phyloP scores from a whole-genome alignment of 2,113 vertebrate species.

The Eurypyga helias region DNA sequence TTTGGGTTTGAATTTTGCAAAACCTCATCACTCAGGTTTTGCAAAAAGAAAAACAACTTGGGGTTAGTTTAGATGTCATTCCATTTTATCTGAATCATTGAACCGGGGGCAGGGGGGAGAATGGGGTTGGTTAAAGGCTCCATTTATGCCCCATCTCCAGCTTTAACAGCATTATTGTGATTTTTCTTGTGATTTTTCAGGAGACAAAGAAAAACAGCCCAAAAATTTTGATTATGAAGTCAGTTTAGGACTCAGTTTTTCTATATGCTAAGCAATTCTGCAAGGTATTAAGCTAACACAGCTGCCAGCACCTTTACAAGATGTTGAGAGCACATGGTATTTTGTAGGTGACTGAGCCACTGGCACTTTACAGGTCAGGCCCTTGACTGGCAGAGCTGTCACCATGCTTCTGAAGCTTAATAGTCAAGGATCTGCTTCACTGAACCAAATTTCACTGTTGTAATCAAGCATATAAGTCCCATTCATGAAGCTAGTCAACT shows the following conservation, averaged over 20 bases:
- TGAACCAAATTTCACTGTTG: background rate
- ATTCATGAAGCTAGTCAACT: background rate
- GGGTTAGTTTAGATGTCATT: slow-evolving; percentile 14
- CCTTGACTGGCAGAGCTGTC: background rate
- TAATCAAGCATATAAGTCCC: background rate
- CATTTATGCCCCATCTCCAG: background rate
- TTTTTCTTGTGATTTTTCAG: background rate
- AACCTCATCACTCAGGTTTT: slow-evolving; percentile 65
- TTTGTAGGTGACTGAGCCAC: background rate
- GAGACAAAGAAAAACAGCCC: background rate
- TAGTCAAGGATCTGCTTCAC: background rate
- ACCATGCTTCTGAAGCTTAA: background rate
- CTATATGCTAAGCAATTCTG: background rate
- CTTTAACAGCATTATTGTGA: background rate
- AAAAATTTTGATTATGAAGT: background rate
- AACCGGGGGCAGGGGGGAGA: background rate
- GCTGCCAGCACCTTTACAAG: background rate
- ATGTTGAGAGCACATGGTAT: background rate
- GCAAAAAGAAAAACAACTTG: slow-evolving; percentile 47
- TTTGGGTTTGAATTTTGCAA: slow-evolving; percentile 49
- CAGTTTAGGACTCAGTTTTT: background rate
- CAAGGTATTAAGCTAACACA: background rate
- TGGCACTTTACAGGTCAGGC: background rate
- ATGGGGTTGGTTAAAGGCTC: background rate
- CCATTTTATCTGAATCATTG: slow-evolving; percentile 37